These are phyloP conservation scores for Acomys russatus DNA, from an alignment of 2,797 vertebrate species.

Conservation along the genomic window DNA sequence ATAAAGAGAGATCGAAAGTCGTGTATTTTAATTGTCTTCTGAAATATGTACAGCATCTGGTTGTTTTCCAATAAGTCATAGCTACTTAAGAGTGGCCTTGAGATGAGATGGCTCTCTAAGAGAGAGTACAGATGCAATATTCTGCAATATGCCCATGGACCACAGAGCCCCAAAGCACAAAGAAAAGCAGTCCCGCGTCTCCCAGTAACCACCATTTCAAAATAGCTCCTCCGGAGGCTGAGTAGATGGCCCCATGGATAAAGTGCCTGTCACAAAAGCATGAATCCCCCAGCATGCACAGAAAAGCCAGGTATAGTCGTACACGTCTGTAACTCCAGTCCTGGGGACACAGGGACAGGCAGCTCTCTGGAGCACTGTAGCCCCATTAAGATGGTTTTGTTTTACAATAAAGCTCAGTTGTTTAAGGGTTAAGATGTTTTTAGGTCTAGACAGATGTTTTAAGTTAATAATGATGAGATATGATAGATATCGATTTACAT, in stretches of 20 bases:
- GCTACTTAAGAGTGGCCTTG: neutral
- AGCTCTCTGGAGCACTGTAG: neutral
- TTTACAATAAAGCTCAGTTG: too few species aligned
- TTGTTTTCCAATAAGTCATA: neutral
- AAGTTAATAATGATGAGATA: too few species aligned
- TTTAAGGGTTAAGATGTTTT: too few species aligned
- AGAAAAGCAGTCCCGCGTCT: neutral
- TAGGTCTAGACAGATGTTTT: too few species aligned
- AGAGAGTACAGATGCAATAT: neutral
- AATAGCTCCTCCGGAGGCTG: neutral
- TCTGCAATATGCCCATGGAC: neutral
- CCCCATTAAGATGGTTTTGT: too few species aligned
- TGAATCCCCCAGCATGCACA: neutral
- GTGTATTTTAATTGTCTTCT: constrained; percentile 22
- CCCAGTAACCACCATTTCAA: neutral
- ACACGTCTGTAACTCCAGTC: too few species aligned
- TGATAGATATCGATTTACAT: too few species aligned
- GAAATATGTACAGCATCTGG: neutral
- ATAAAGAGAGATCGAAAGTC: neutral
- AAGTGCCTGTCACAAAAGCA: neutral
- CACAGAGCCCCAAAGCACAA: neutral
- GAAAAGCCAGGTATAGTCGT: neutral
- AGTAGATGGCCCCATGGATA: neutral
- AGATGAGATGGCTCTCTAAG: neutral
- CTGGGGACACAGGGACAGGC: neutral